Evolutionary conservation across 2,888 invertebrate species (phyloP), one percentile per base, ranked within the genome.

Genomic region (Brachylomia viminalis): DNA sequence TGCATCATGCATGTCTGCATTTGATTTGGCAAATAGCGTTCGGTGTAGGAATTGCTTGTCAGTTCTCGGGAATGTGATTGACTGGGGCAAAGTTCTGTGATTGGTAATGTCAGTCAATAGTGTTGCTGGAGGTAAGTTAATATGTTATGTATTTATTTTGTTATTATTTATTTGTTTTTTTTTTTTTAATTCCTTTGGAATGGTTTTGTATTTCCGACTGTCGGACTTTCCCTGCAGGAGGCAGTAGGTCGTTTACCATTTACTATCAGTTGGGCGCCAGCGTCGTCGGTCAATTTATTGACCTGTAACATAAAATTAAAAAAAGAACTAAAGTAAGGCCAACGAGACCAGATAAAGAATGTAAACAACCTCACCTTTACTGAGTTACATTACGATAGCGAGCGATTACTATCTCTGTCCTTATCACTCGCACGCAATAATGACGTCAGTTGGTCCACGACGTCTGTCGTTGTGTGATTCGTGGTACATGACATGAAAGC

Each of bases 1-100:
- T 45, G 49, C 47, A 67, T 70, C 65, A 38, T 87, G 62, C 73
- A 86, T 77, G 68, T 61, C 71, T 84, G 78, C 72, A 80, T 86
- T 86, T 72, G 79, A 76, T 86, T 80, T 68, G 42, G 23, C 23
- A 67, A 84, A 86, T 47, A 38, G 65, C 71, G n/a, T 59, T 67
- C 61, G 33, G n/a, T 68, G 59, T 56, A 79, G 64, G 49, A 79
- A 83, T 74, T 69, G 84, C 69, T 54, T 86, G 69, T 77, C 79
- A 78, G 72, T 77, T 74, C 33, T 72, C 58, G 30, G 52, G 38
- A n/a, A 59, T 62, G 33, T 80, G 72, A 80, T 84, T 84, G 85
- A 62, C 38, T 83, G 47, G 10, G 59, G 11, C 8, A 13, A 61
- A 54, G 42, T 38, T 65, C 11, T 15, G 30, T 71, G 80, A 75